Base-by-base conservation (phyloP, 2,113 vertebrate genomes). In the Lepus americanus region DNA sequence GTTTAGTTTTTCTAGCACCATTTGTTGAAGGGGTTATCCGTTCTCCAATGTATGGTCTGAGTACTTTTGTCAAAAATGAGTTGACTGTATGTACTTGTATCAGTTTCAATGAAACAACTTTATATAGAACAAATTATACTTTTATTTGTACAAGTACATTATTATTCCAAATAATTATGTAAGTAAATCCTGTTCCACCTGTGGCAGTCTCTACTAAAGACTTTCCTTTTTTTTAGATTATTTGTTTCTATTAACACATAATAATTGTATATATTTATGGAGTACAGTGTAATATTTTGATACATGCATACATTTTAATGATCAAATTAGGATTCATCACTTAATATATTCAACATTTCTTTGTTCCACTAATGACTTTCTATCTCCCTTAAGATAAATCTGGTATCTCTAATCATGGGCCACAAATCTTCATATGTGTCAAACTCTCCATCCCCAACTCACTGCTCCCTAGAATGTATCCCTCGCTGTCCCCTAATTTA, bases 101-200 rank as follows among this genome's bases (percentile, higher is more conserved):
- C 17, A 59, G 17, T 59, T 82, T 16, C 66, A 77, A 78, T 55
- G 9, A 23, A 51, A 49, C 31, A 92, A n/a, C 31, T 83, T 89
- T 59, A 69, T 82, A 70, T 89, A 93, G 66, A 88, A 51, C 9
- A 73, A 64, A 27, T 53, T 67, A 87, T 59, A 44, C 66, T 84
- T 83, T 89, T 55, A 89, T 70, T 87, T 83, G 23, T 87, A 66
- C 9, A 17, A 4, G 29, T n/a, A 23, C 1, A 5, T 11, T 64
- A 33, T 19, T 89, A 17, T 13, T 92, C 25, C 49, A 33, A 89
- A 70, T 83, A 74, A 66, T n/a, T 53, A 69, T 51, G 23, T 79
- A 36, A 69, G 22, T 73, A 80, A 80, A 33, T 72, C n/a, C 20
- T 72, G 31, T 72, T 8, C 39, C 0, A 55, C 16, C 3, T 90